Base-by-base conservation (phyloP, 2,888 invertebrate species). In the Sesia apiformis region DNA sequence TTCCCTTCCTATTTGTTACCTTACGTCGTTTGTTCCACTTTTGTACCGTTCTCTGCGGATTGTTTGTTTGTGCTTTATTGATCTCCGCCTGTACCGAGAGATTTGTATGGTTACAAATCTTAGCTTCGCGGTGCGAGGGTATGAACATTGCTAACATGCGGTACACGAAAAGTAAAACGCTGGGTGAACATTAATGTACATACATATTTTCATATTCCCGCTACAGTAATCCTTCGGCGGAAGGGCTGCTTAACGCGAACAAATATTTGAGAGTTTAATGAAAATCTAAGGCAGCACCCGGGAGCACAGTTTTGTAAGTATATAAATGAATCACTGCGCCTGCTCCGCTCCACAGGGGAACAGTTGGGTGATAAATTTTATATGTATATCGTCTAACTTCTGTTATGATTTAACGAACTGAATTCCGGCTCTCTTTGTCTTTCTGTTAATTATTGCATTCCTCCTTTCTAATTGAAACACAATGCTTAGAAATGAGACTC, bases 221-320 rank as follows among this genome's bases (percentile, higher is more conserved):
- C 69, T 72, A 65, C 71, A 67, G 71, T 75, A 78, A 80, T 78
- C 72, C 73, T 65, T 63, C 63, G 63, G 62, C 67, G 65, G 70
- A 67, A 74, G 70, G 72, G 72, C 67, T 76, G 74, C 73, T 75
- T 76, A 74, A 76, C 68, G 66, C 67, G 70, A 66, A 73, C 80
- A 81, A 84, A 85, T 84, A 84, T 85, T 84, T 83, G 81, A 79
- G 76, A 74, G 69, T 76, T 80, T 84, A 84, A 85, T 84, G 81
- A 83, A 84, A 83, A 83, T 81, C 78, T 85, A 81, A 81, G 74
- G 69, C 76, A 67, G 69, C 55, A 53, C 53, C 67, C 63, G 59
- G 63, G 69, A 72, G 74, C 74, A 66, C 77, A 78, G 74, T 80
- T 80, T 76, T 76, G 72, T 70, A 72, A 74, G 73, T 75, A 59